Percentiles rank a stretch among this genome's conserved stretches.
Conservation (phyloP, 2,888 invertebrate genomes). For the Protula sp. region DNA sequence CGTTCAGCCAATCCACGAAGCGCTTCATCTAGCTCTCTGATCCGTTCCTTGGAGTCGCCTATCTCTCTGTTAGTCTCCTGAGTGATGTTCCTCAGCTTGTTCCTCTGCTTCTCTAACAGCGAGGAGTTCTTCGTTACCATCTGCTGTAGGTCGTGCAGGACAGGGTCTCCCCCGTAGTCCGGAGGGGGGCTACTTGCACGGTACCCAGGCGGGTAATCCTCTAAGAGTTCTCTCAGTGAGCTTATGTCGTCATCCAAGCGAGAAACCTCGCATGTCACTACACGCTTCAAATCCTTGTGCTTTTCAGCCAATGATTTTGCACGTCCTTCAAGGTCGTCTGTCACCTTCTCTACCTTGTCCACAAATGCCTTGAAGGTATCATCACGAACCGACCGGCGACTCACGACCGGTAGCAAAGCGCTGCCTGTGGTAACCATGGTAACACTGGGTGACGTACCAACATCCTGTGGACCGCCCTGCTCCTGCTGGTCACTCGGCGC, state of each 20-base stretch:
- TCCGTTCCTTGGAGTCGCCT: slow-evolving; percentile 1
- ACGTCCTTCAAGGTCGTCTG: slow-evolving; percentile 22
- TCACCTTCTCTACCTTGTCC: slow-evolving; percentile 22
- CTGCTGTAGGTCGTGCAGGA: background rate
- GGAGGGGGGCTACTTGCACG: background rate
- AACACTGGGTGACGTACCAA: no score
- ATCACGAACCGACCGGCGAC: no score
- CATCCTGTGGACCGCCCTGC: no score
- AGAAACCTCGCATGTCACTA: no score
- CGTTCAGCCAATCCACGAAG: background rate
- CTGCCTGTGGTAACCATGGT: no score
- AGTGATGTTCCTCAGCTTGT: slow-evolving; percentile 8
- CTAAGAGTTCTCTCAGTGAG: background rate
- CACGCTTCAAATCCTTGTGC: background rate
- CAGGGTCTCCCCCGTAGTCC: background rate
- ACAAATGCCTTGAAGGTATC: no score
- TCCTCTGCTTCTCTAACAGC: slow-evolving; percentile 1
- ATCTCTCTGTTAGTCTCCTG: slow-evolving; percentile 15
- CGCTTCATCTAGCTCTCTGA: background rate
- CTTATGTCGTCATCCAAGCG: background rate
- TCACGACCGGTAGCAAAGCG: no score
- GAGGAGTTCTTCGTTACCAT: background rate
- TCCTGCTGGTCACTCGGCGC: no score
- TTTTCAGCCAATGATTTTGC: background rate
- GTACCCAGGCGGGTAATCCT: background rate